Evolutionary conservation across 2,797 vertebrate species (phyloP).

Genomic region (Graptemys geographica): DNA sequence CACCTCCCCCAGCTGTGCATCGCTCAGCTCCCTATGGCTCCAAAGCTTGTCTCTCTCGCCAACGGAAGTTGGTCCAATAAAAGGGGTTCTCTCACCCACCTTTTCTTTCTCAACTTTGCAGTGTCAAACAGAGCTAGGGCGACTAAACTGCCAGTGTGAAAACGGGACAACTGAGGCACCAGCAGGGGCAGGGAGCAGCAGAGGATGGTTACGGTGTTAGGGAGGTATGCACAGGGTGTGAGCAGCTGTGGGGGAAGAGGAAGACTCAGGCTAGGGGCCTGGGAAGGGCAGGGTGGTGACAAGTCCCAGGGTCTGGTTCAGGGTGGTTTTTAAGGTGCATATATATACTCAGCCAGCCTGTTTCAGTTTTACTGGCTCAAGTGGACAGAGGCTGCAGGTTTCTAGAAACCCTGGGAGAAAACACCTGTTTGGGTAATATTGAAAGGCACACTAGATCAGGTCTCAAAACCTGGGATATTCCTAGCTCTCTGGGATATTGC

Average conservation of each 20-base stretch:
- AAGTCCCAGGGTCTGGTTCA: neutral
- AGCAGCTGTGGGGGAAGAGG: neutral
- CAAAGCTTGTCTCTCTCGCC: neutral
- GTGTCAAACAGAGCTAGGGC: neutral
- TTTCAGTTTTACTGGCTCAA: neutral
- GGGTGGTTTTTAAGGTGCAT: neutral
- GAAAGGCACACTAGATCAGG: neutral
- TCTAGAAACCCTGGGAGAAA: neutral
- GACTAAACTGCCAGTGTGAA: neutral
- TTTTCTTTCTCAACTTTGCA: neutral
- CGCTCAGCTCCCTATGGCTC: neutral
- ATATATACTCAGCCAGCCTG: neutral
- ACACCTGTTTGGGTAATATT: neutral
- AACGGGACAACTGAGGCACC: neutral
- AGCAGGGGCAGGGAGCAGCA: neutral
- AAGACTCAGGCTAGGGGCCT: neutral
- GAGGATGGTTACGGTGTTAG: neutral
- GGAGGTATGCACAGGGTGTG: neutral
- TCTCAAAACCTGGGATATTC: neutral
- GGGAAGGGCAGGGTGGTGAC: constrained; percentile 18
- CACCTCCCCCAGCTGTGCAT: neutral
- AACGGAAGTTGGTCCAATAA: neutral
- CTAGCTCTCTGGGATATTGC: neutral
- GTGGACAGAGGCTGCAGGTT: neutral
- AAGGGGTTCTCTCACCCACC: neutral